Percentiles rank a stretch among this genome's conserved stretches.
Conservation (phyloP, 2,797 vertebrate genomes). For the Acestrorhynchus altus region DNA sequence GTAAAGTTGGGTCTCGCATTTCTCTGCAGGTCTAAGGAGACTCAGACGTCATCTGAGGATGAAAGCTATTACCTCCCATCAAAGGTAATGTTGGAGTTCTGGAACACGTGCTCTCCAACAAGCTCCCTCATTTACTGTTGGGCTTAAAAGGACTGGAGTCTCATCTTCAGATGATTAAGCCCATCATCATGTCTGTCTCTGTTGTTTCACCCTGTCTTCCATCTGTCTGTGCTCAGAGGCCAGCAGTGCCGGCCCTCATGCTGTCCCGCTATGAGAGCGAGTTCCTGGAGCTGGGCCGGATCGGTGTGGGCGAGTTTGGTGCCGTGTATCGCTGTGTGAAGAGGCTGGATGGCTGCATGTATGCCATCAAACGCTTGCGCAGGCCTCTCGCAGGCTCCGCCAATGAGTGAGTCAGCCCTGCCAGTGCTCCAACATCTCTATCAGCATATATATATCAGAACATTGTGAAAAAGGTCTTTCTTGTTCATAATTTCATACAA, state of each 20-base stretch:
- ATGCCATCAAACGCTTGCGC: slow-evolving; percentile 94
- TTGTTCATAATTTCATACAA: too few relatives aligned
- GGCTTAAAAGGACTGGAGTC: background rate
- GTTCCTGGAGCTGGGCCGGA: slow-evolving; percentile 92
- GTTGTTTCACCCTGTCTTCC: slow-evolving; percentile 59
- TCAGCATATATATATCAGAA: too few relatives aligned
- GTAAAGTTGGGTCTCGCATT: background rate
- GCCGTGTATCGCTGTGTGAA: slow-evolving; percentile 96
- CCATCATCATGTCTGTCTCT: slow-evolving; percentile 18
- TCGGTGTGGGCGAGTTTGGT: slow-evolving; percentile 94
- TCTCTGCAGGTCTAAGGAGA: slow-evolving; percentile 73
- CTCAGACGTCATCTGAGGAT: slow-evolving; percentile 78
- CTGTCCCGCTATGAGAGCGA: slow-evolving; percentile 94
- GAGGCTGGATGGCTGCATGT: slow-evolving; percentile 94
- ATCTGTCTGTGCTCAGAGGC: slow-evolving; percentile 79
- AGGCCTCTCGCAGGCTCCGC: slow-evolving; percentile 86
- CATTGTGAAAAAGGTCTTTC: too few relatives aligned
- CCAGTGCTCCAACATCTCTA: background rate
- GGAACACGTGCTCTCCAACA: background rate
- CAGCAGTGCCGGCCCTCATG: slow-evolving; percentile 86
- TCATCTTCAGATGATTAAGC: slow-evolving; percentile 24
- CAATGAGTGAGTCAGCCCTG: slow-evolving; percentile 88
- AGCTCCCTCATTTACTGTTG: background rate
- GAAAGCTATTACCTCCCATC: slow-evolving; percentile 80
- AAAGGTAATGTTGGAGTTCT: slow-evolving; percentile 71